A percentile compares a stretch with the other conserved stretches of the same genome.
Evolutionary conservation across 2,888 invertebrate genomes (phyloP).

Genomic region (Platynereis dumerilii): DNA sequence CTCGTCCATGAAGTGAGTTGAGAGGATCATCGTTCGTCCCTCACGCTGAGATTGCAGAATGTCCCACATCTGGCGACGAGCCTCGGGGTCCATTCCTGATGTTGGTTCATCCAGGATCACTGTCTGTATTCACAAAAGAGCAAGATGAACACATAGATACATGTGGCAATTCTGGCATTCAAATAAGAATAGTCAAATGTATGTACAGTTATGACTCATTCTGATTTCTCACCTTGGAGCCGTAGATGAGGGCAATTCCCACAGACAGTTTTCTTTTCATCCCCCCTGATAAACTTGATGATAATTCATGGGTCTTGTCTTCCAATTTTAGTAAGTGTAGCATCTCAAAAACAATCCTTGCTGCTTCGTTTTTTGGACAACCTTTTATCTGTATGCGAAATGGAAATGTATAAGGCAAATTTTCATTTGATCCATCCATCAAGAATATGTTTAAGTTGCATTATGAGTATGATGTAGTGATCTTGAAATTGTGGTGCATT

Average conservation of each 20-base stretch:
- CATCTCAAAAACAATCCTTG: conserved; percentile 42
- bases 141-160: too few relatives aligned
- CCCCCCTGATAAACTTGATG: conserved; percentile 59
- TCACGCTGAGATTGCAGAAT: conserved; percentile 70
- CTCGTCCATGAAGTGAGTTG: conserved; percentile 85
- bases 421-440: too few relatives aligned
- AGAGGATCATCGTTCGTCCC: conserved; percentile 79
- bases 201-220: too few relatives aligned
- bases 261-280: conserved; percentile 61
- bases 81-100: conserved; percentile 68
- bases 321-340: conserved; percentile 39
- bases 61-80: conserved; percentile 74
- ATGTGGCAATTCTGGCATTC: too few relatives aligned
- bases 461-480: too few relatives aligned
- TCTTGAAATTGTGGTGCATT: too few relatives aligned
- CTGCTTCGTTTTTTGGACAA: conserved; percentile 35
- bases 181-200: too few relatives aligned
- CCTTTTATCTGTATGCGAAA: conserved; percentile 48
- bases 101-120: conserved; percentile 68
- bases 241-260: conserved; percentile 60
- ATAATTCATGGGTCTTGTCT: conserved; percentile 48
- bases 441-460: too few relatives aligned
- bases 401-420: too few relatives aligned
- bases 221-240: conserved; percentile 51
- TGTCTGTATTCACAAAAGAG: too few relatives aligned